A percentile compares a stretch with the other conserved stretches of the same genome.
phyloP scores from a whole-genome alignment of 2,797 vertebrate genomes.

The Dermochelys coriacea region DNA sequence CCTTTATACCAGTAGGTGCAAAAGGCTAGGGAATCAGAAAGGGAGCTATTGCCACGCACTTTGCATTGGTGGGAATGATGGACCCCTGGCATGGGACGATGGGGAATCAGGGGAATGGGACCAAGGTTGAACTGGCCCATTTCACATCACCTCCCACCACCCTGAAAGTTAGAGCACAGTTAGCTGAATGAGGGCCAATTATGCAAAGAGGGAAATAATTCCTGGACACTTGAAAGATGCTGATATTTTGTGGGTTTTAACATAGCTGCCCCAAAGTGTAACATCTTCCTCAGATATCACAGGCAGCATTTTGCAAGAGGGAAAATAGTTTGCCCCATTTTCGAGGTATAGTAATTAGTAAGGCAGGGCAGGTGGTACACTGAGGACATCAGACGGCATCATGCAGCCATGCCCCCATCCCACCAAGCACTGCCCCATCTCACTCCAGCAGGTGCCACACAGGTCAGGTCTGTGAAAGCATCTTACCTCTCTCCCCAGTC shows the following conservation, averaged over 20 bases:
- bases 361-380: not conserved
- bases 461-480: not conserved
- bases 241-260: not conserved
- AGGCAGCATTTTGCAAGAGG: not conserved
- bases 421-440: not conserved
- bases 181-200: not conserved
- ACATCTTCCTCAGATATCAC: not conserved
- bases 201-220: not conserved
- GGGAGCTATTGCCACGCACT: not conserved
- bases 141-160: not conserved
- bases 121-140: not conserved
- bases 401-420: not conserved
- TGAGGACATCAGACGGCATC: too few species aligned
- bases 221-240: not conserved
- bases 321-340: not conserved
- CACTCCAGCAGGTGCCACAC: not conserved
- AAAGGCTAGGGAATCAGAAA: not conserved
- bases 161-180: not conserved
- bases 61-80: not conserved
- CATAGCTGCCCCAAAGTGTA: not conserved
- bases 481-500: slow-evolving; percentile 44
- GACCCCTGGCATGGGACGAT: not conserved
- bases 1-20: not conserved
- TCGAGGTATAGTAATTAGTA: not conserved
- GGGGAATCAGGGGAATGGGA: not conserved